These are phyloP conservation scores for Phlogophora meticulosa DNA, from an alignment of 2,888 invertebrate species.

Conservation along the genomic window DNA sequence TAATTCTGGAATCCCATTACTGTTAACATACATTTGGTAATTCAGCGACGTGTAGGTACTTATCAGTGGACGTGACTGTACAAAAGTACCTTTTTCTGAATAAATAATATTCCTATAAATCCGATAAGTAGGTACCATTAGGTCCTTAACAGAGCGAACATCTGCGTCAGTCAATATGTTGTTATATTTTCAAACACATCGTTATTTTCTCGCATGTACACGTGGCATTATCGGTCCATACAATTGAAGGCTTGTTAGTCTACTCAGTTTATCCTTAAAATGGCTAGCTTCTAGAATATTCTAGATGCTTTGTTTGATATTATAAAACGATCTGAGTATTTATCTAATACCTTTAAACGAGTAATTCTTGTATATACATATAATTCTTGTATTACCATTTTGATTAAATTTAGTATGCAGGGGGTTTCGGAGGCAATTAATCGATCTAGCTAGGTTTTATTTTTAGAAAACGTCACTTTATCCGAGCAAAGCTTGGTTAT, in stretches of 20 bases:
- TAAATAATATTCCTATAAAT: slow-evolving; percentile 30
- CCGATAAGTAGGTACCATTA: slow-evolving; percentile 12
- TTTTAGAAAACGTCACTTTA: no score
- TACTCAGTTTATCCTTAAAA: slow-evolving; percentile 7
- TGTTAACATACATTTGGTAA: slow-evolving; percentile 19
- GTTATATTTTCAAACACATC: slow-evolving; percentile 9
- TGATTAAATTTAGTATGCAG: no score
- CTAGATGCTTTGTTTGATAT: neutral
- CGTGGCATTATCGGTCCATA: neutral
- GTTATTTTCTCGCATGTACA: slow-evolving; percentile 18
- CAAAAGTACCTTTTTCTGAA: slow-evolving; percentile 13
- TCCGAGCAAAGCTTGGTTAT: no score
- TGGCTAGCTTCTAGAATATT: neutral
- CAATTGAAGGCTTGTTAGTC: slow-evolving; percentile 14
- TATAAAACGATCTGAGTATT: no score
- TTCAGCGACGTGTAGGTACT: slow-evolving; percentile 4
- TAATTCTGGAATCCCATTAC: slow-evolving; percentile 26
- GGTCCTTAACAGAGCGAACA: slow-evolving; percentile 10
- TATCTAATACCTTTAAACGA: no score
- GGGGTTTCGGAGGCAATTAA: no score
- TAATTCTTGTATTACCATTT: no score
- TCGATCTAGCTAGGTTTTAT: no score
- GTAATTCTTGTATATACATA: no score
- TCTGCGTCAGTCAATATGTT: neutral
- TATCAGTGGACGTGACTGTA: slow-evolving; percentile 24